Evolutionary conservation across 1,140 invertebrate genomes (phyloP).

Genomic region (Drosophila mayri): DNA sequence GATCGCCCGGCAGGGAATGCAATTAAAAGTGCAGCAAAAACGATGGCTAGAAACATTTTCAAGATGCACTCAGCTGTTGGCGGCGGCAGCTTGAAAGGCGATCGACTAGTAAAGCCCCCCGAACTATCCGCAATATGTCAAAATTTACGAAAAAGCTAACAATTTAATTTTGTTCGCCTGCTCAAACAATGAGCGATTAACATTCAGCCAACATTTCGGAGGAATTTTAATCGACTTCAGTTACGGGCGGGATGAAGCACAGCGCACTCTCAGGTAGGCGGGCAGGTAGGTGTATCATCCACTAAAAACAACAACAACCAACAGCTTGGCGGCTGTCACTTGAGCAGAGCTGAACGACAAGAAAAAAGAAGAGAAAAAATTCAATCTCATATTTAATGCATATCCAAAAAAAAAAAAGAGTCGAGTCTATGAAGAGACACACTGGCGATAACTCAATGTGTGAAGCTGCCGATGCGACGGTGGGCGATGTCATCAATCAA

Average conservation of each 20-base stretch:
- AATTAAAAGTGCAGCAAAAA: conserved; percentile 70
- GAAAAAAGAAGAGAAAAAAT: conserved; percentile 13
- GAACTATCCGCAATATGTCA: conserved; percentile 66
- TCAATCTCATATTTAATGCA: conserved; percentile 50
- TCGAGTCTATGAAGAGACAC: conserved; percentile 30
- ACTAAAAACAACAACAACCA: conserved; percentile 24
- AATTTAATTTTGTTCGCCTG: conserved; percentile 76
- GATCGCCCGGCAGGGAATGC: conserved; percentile 55
- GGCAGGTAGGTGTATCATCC: conserved; percentile 63
- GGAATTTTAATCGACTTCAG: conserved; percentile 79
- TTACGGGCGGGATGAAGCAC: conserved; percentile 1
- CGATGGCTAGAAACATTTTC: conserved; percentile 15
- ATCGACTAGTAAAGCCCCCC: conserved; percentile 6
- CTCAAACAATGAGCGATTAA: conserved; percentile 80
- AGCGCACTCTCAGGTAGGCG: conserved; percentile 24
- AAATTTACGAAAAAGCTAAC: conserved; percentile 71
- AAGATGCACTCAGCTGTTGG: conserved; percentile 56
- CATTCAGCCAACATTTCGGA: conserved; percentile 67
- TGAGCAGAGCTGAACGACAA: conserved; percentile 51
- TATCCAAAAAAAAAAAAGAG: conserved; percentile 49
- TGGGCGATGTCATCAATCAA: conserved; percentile 78
- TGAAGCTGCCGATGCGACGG: conserved; percentile 57
- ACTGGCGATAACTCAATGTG: conserved; percentile 60
- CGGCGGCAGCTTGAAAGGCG: conserved; percentile 67
- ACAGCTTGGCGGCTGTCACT: conserved; percentile 62